Evolutionary conservation across 1,140 invertebrate species (phyloP).

Genomic region (Rhyzopertha dominica): DNA sequence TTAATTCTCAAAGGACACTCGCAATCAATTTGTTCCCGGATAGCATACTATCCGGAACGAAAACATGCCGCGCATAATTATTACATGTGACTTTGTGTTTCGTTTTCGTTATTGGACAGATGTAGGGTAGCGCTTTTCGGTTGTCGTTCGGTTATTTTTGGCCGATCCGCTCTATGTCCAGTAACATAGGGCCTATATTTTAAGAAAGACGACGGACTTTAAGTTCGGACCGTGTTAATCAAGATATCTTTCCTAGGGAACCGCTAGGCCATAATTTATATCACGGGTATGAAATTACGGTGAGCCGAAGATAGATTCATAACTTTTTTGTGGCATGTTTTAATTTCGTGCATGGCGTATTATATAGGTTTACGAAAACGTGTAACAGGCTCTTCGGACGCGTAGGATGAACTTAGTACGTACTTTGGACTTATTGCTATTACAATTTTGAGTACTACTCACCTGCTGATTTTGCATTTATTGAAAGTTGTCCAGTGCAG

Average conservation of each 20-base stretch:
- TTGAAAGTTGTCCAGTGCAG: too few relatives aligned
- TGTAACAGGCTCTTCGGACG: too few relatives aligned
- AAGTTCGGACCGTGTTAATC: constrained; percentile 19
- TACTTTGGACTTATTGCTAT: too few relatives aligned
- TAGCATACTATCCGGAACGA: constrained; percentile 19
- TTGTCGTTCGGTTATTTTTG: too few relatives aligned
- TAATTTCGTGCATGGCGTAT: too few relatives aligned
- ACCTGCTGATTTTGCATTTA: too few relatives aligned
- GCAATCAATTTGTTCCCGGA: constrained; percentile 25
- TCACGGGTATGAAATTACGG: constrained; percentile 14
- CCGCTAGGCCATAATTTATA: constrained; percentile 22
- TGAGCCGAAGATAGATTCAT: constrained; percentile 17
- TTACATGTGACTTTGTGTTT: too few relatives aligned
- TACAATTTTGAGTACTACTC: too few relatives aligned
- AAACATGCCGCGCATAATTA: constrained; percentile 15
- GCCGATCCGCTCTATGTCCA: too few relatives aligned
- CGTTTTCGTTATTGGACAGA: constrained; percentile 16
- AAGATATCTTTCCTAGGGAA: constrained; percentile 22
- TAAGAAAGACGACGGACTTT: constrained; percentile 7
- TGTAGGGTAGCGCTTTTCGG: constrained; percentile 4
- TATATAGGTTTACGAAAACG: too few relatives aligned
- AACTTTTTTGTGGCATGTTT: constrained; percentile 18
- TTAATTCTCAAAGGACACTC: constrained; percentile 16
- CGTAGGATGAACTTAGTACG: too few relatives aligned
- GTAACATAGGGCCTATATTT: too few relatives aligned